Base-by-base conservation (phyloP, 2,797 vertebrate genomes). In the Anolis apletophallus region DNA sequence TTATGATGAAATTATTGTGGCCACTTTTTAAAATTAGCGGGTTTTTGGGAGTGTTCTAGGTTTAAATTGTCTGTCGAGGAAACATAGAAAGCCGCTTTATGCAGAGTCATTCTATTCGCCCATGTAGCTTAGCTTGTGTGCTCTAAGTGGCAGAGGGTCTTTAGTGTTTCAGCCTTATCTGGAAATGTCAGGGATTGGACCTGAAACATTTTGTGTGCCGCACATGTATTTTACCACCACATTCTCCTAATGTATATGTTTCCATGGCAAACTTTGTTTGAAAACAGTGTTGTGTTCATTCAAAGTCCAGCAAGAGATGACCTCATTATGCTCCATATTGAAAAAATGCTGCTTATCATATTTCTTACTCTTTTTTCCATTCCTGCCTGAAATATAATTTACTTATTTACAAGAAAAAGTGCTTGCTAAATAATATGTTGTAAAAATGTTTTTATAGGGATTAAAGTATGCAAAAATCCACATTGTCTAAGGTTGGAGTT, bases 321-420 rank as follows among this genome's bases (percentile, higher is more conserved):
- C 32, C n/a, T 50, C 29, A 19, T 61, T 32, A 32, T 82, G 69
- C 13, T 55, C 67, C 61, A 32, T 23, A 6, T 2, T 50, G 55
- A 72, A 50, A 64, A 29, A 78, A 83, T 86, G n/a, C 23, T 46
- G 2, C 12, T 16, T 86, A 29, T 67, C 85, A 64, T 83, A 89
- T 78, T 85, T 64, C 40, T 34, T 40, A 16, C 7, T 71, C 16
- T 23, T 52, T 64, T 76, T 87, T 76, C 32, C 36, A 59, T 57
- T 21, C n/a, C 54, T 6, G n/a, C 32, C 12, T 59, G 55, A 73
- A 46, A 76, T 67, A 29, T 6, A 50, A 32, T 29, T 85, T 13
- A 12, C 1, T n/a, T 29, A 21, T 50, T 61, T 80, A 17, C 11
- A 50, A 11, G 40, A 40, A 81, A 79, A 36, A 13, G 10, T 32